Evolutionary conservation across 1,140 invertebrate genomes (phyloP), one percentile per base, ranked within the genome.

Genomic region (Triops longicaudatus): DNA sequence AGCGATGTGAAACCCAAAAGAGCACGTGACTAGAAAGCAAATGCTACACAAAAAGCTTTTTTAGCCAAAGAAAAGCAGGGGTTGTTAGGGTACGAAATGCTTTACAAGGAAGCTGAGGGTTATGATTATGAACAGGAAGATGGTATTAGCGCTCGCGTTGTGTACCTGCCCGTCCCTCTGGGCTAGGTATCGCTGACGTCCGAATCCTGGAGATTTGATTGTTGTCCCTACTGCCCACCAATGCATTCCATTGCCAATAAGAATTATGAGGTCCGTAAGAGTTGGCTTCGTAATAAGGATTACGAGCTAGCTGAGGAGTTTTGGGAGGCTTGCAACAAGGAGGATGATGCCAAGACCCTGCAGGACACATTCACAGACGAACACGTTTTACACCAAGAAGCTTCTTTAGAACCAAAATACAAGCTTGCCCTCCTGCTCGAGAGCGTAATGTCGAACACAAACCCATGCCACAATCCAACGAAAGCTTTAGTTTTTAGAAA

Each of bases 311-410:
- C 50, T 63, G 50, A 63, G 50, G 50, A 63, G 50, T 63, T 63
- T 63, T 63, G 50, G 50, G 14, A 63, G 50, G 50, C n/a, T 63
- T 63, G 17, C 50, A 63, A 63, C 50, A 63, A n/a, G 50, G 50
- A 63, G 50, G 50, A 63, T 63, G 50, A 63, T 63, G 22, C n/a
- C 50, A 22, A n/a, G 50, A 63, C 50, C 50, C 50, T 63, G 50
- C 50, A 63, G 50, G 50, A 63, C 50, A 63, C 50, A 63, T 63
- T 63, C 50, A 63, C 50, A 63, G 50, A 63, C 50, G 50, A 22
- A 63, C 50, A 63, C 50, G 14, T 63, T 63, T 63, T 63, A n/a
- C 6, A 63, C n/a, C 50, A 22, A 63, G 50, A 63, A 63, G 50
- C 50, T 63, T 22, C n/a, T 10, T 63, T 12, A 63, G 44, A 63